Conservation (phyloP, 2,888 invertebrate genomes). For the Gasteruption jaculator region DNA sequence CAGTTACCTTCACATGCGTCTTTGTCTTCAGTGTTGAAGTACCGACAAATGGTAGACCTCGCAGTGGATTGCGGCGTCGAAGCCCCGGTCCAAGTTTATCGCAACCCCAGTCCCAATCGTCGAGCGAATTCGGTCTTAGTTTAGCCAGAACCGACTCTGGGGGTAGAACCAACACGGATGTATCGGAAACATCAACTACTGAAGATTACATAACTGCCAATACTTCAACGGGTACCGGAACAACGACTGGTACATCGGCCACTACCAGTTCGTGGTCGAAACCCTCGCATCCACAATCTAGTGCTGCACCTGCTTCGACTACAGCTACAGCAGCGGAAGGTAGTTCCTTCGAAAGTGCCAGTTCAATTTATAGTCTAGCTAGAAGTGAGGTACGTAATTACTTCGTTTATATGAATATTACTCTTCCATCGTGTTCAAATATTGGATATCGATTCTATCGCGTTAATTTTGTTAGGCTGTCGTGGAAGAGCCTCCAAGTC, state of each 20-base stretch:
- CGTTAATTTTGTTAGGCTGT: slow-evolving; percentile 34
- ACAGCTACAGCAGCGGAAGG: slow-evolving; percentile 58
- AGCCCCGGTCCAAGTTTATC: slow-evolving; percentile 41
- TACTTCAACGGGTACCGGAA: slow-evolving; percentile 56
- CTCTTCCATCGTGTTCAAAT: no score
- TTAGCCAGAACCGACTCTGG: slow-evolving; percentile 70
- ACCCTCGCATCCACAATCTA: slow-evolving; percentile 48
- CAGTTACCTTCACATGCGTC: slow-evolving; percentile 6
- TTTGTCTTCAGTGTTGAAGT: slow-evolving; percentile 49
- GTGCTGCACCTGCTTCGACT: slow-evolving; percentile 39
- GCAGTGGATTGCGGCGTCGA: slow-evolving; percentile 40
- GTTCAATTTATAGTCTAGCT: slow-evolving; percentile 73
- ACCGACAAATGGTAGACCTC: slow-evolving; percentile 37
- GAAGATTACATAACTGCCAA: slow-evolving; percentile 88
- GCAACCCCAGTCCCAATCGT: slow-evolving; percentile 47
- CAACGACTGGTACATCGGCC: slow-evolving; percentile 47
- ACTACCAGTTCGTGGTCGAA: slow-evolving; percentile 54
- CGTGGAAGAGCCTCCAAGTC: slow-evolving; percentile 43
- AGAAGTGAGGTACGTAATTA: slow-evolving; percentile 63
- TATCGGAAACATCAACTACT: slow-evolving; percentile 84
- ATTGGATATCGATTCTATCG: no score
- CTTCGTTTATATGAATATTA: no score
- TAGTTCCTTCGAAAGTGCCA: slow-evolving; percentile 84
- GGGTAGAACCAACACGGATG: slow-evolving; percentile 68
- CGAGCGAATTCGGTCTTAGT: slow-evolving; percentile 51